Evolutionary conservation across 2,888 invertebrate species (phyloP), one percentile per base, ranked within the genome.

Genomic region (Xestobium rufovillosum): DNA sequence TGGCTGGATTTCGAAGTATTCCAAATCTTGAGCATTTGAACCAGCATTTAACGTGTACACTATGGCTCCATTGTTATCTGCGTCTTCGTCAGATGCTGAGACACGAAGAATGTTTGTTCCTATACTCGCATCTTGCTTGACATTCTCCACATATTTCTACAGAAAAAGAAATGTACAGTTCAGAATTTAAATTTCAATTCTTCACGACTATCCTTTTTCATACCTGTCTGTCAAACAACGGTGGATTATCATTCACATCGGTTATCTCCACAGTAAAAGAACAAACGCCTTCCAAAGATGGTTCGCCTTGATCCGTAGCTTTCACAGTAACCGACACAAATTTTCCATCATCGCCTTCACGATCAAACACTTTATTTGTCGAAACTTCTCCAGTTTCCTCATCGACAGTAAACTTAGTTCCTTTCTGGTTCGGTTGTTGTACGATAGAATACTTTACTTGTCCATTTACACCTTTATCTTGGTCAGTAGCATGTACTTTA

Each of bases 281-380:
- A 66, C 98, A 98, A 48, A 96, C 95, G 14, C 96, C 95, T 67
- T 96, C 96, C 49, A 98, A 67, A 0, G 92, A 91, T 1, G 96
- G 95, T 63, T 91, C 91, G n/a, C 96, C 98, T 62, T 95, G 89
- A 75, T 98, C 98, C 1, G 94, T 94, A 3, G 96, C 98, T 68
- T 96, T 95, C 0, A 96, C 90, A 0, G 95, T 96, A 3, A 94
- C 91, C 0, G 91, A 91, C 3, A 94, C 94, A 65, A 92, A 92
- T 68, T 92, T 91, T 4, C 92, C 92, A 62, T 92, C 92, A 53
- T 96, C 95, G 1, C 92, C 92, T 69, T 96, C 96, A 43, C 95
- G 79, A 69, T 96, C 94, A 61, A 96, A 95, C 13, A 92, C 91
- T 73, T 92, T 94, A 56, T 94, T 94, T 3, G 92, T 92, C 0